These are phyloP conservation scores for Centropus bengalensis DNA, from an alignment of 2,113 vertebrate species.

Conservation along the genomic window DNA sequence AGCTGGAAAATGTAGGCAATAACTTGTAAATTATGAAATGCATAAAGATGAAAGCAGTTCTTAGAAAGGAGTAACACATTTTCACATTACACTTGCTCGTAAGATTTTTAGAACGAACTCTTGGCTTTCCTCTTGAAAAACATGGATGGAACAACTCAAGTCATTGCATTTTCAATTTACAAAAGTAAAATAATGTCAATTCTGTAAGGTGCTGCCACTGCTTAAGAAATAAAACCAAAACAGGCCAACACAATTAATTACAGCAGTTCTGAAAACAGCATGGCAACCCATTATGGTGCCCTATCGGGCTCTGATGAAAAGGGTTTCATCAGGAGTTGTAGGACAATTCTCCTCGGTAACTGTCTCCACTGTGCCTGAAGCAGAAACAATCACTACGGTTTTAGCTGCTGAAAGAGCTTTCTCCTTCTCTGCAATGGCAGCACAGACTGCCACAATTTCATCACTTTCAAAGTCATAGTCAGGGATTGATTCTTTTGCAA, in stretches of 20 bases:
- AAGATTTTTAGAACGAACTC: background rate
- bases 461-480: slow-evolving; percentile 97
- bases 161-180: background rate
- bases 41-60: background rate
- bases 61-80: background rate
- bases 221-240: background rate
- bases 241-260: slow-evolving; percentile 13
- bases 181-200: background rate
- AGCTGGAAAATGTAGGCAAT: background rate
- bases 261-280: background rate
- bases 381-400: slow-evolving; percentile 82
- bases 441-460: slow-evolving; percentile 91
- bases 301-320: slow-evolving; percentile 88
- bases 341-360: slow-evolving; percentile 60
- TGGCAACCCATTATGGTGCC: background rate
- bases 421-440: slow-evolving; percentile 90
- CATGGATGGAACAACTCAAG: background rate
- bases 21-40: background rate
- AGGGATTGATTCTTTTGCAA: slow-evolving; percentile 81
- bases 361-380: slow-evolving; percentile 81
- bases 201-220: background rate
- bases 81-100: background rate
- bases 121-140: background rate
- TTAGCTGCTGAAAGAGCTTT: slow-evolving; percentile 78
- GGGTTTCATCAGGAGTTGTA: slow-evolving; percentile 65